Percentiles rank a stretch among this genome's conserved stretches.
These are phyloP conservation scores for Hymenopus coronatus DNA, from an alignment of 2,888 invertebrate species.

Conservation along the genomic window DNA sequence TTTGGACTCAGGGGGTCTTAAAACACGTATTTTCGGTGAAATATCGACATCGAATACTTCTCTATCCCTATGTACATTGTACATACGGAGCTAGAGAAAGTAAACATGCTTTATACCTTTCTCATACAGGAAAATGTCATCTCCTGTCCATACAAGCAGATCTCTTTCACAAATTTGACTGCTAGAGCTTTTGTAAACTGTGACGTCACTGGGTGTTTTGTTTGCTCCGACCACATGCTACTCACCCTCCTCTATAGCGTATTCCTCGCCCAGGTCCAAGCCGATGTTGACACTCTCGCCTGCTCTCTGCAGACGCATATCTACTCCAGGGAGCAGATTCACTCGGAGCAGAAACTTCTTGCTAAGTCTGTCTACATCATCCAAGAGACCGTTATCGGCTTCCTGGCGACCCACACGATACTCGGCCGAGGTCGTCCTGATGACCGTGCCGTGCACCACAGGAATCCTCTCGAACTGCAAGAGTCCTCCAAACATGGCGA, in stretches of 20 bases:
- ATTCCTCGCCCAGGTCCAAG: slow-evolving; percentile 7
- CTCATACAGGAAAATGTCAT: too few relatives aligned
- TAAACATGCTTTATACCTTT: too few relatives aligned
- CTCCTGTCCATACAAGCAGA: too few relatives aligned
- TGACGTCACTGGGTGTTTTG: too few relatives aligned
- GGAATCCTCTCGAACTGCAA: background rate
- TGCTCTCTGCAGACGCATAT: background rate
- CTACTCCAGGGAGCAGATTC: slow-evolving; percentile 5
- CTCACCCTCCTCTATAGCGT: background rate
- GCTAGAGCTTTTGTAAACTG: too few relatives aligned
- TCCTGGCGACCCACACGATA: background rate
- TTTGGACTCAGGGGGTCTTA: too few relatives aligned
- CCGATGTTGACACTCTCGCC: slow-evolving; percentile 9
- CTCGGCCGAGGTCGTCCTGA: background rate
- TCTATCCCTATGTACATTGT: too few relatives aligned
- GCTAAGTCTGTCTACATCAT: background rate
- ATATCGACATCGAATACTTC: too few relatives aligned
- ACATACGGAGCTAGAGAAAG: too few relatives aligned
- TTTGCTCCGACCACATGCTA: background rate
- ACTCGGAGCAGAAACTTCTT: background rate
- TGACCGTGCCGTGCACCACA: background rate
- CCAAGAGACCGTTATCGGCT: background rate
- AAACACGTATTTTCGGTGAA: too few relatives aligned
- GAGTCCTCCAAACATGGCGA: background rate
- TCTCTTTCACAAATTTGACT: too few relatives aligned